A percentile compares a stretch with the other conserved stretches of the same genome.
Conservation (phyloP, 37 sponge, comb jelly and placozoan genomes). For the Theonella swinhoei region DNA sequence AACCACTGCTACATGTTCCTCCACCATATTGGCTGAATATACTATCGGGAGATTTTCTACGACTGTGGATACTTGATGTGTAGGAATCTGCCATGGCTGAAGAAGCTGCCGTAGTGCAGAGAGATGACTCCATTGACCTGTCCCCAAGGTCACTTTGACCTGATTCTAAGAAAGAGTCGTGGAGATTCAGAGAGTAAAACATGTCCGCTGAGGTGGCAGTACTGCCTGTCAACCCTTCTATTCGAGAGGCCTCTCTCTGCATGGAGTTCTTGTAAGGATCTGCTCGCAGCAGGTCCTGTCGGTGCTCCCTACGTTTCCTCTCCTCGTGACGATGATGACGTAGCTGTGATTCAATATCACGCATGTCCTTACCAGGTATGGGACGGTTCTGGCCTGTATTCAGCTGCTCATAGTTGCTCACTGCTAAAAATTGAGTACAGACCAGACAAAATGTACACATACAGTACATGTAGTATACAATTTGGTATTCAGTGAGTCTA, state of each 20-base stretch:
- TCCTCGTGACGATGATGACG: conserved; percentile 28
- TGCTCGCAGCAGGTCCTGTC: conserved; percentile 8
- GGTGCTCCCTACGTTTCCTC: background rate
- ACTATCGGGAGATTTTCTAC: background rate
- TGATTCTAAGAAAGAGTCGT: background rate
- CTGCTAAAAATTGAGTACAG: too few species aligned
- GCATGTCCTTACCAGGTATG: conserved; percentile 41
- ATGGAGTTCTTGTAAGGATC: conserved; percentile 51
- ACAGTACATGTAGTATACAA: too few species aligned
- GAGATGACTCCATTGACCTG: background rate
- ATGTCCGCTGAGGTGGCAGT: conserved; percentile 18
- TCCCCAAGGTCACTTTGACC: background rate
- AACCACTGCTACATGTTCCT: background rate
- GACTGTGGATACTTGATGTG: background rate
- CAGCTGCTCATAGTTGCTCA: background rate
- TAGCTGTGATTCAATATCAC: conserved; percentile 51
- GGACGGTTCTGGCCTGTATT: conserved; percentile 48
- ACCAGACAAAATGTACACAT: too few species aligned
- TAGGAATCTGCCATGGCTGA: background rate
- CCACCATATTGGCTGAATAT: background rate
- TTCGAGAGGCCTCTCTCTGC: background rate
- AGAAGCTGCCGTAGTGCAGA: background rate
- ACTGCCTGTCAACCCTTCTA: background rate
- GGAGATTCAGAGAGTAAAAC: conserved; percentile 55
- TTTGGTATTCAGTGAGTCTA: too few species aligned